These are phyloP conservation scores for Ifrita kowaldi DNA, from an alignment of 2,113 vertebrate species.

Conservation along the genomic window DNA sequence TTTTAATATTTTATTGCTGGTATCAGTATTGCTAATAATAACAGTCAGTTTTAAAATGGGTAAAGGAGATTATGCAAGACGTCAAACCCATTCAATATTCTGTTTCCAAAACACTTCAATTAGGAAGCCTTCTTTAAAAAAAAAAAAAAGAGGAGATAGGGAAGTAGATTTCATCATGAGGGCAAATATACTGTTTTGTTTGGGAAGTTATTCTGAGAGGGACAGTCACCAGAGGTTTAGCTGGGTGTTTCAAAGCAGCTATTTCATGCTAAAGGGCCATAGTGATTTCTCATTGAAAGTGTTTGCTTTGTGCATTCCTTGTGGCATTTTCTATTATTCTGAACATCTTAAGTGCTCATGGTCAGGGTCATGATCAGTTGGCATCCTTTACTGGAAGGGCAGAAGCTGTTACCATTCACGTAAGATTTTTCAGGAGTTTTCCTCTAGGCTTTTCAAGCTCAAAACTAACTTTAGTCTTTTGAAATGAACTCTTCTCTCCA, in stretches of 20 bases:
- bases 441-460: background rate
- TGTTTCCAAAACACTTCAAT: background rate
- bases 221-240: background rate
- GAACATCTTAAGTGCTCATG: background rate
- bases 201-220: background rate
- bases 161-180: background rate
- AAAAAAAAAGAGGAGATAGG: accelerated
- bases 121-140: no score
- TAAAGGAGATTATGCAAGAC: background rate
- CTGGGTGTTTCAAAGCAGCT: background rate
- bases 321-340: background rate
- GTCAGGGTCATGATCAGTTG: background rate
- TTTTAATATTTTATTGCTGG: background rate
- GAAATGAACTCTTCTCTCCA: background rate
- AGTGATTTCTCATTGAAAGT: background rate
- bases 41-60: background rate
- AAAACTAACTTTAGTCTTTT: background rate
- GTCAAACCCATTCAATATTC: background rate
- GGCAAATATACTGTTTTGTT: background rate
- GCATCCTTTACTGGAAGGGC: background rate
- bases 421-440: background rate
- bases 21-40: background rate
- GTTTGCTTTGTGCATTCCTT: background rate
- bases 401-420: background rate
- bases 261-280: background rate